phyloP scores from a whole-genome alignment of 2,797 vertebrate species.

The Clarias fuscus region DNA sequence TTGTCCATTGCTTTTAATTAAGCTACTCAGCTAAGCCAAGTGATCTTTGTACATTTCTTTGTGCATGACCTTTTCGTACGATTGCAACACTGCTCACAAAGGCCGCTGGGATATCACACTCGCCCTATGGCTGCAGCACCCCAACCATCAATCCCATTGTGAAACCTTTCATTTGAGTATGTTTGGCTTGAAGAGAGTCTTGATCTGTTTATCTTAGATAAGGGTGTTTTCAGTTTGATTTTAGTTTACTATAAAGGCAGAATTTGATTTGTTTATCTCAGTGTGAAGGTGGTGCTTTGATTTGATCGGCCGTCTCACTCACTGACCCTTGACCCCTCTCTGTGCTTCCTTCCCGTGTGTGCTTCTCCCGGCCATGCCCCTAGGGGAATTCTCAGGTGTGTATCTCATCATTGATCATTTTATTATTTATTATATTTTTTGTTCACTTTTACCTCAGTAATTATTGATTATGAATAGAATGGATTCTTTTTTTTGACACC shows the following conservation, averaged over 20 bases:
- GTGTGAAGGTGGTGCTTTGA: constrained; percentile 56
- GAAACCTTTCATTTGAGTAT: constrained; percentile 33
- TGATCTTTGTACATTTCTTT: constrained; percentile 47
- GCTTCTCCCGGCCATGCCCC: constrained; percentile 84
- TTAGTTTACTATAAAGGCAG: constrained; percentile 59
- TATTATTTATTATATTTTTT: constrained; percentile 61
- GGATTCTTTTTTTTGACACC: background rate
- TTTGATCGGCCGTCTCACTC: constrained; percentile 65
- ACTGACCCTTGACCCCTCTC: constrained; percentile 80
- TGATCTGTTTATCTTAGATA: constrained; percentile 12
- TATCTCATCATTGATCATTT: constrained; percentile 77
- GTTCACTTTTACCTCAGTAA: constrained; percentile 51
- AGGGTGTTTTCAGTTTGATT: constrained; percentile 34
- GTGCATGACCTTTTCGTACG: constrained; percentile 59
- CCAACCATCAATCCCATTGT: constrained; percentile 48
- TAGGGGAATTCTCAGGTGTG: constrained; percentile 99
- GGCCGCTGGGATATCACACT: constrained; percentile 64
- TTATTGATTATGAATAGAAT: background rate
- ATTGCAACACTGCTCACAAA: constrained; percentile 53
- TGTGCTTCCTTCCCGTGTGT: constrained; percentile 75
- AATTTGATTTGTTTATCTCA: constrained; percentile 58
- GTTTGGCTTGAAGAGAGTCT: constrained; percentile 7
- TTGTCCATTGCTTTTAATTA: background rate
- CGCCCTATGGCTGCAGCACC: constrained; percentile 66
- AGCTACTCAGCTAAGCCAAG: constrained; percentile 10